phyloP scores from a whole-genome alignment of 2,113 vertebrate genomes.

The Notothenia rossii region DNA sequence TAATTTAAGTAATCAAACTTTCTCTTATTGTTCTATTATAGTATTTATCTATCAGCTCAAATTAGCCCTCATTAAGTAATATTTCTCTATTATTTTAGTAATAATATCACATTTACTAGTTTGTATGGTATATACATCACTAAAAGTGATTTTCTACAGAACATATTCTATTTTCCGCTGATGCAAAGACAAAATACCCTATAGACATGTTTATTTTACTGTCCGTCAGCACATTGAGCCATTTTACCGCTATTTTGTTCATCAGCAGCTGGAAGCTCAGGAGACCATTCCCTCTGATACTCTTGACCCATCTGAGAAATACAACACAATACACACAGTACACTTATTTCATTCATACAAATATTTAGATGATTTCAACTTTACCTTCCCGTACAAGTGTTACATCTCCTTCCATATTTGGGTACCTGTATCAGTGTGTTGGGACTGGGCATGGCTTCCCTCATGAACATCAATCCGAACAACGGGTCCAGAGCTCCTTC shows the following conservation, averaged over 20 bases:
- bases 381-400: neutral
- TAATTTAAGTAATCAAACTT: neutral
- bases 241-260: conserved; percentile 40
- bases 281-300: conserved; percentile 60
- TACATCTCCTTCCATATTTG: neutral
- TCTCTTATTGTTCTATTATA: neutral
- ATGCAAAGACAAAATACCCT: conserved; percentile 1
- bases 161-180: neutral
- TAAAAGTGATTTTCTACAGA: neutral
- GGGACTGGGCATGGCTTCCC: conserved; percentile 65
- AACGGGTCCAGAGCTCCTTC: conserved; percentile 77
- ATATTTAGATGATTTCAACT: neutral
- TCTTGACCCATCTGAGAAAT: conserved; percentile 72
- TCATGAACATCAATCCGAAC: conserved; percentile 76
- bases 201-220: conserved; percentile 13
- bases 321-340: neutral
- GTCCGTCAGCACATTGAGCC: neutral
- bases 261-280: conserved; percentile 26
- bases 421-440: conserved; percentile 69
- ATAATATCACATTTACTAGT: neutral
- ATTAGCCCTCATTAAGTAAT: neutral
- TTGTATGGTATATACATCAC: neutral
- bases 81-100: neutral
- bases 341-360: neutral
- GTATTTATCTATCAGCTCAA: neutral